A percentile compares a stretch with the other conserved stretches of the same genome.
Conservation (phyloP, 2,797 vertebrate genomes). For the Sebastes ruberrimus region DNA sequence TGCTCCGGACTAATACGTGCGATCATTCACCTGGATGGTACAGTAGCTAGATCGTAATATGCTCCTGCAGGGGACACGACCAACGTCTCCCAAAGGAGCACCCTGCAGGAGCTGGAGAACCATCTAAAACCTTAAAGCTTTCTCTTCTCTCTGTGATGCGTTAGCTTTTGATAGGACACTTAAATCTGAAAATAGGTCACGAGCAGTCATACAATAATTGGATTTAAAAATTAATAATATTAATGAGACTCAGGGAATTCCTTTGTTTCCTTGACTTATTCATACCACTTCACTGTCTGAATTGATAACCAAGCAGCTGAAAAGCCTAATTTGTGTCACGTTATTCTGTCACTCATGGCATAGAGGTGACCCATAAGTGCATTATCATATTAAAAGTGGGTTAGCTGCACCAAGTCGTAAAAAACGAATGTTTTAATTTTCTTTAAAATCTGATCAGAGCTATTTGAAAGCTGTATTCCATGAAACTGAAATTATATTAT, state of each 20-base stretch:
- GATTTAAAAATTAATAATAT: constrained; percentile 85
- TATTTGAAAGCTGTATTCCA: neutral
- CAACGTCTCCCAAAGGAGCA: constrained; percentile 32
- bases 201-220: constrained; percentile 78
- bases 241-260: constrained; percentile 78
- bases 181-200: constrained; percentile 81
- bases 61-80: constrained; percentile 39
- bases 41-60: constrained; percentile 36
- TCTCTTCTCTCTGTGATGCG: constrained; percentile 42
- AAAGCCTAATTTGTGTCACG: constrained; percentile 64
- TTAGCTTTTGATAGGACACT: constrained; percentile 69
- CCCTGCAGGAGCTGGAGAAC: constrained; percentile 17
- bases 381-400: constrained; percentile 35
- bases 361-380: constrained; percentile 23
- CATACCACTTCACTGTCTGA: constrained; percentile 72
- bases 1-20: constrained; percentile 81
- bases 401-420: neutral
- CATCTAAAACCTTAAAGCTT: constrained; percentile 32
- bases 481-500: neutral
- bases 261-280: constrained; percentile 81
- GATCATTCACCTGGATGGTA: constrained; percentile 76
- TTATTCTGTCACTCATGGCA: constrained; percentile 46
- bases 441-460: neutral
- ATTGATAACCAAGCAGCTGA: constrained; percentile 68
- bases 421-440: neutral